These are phyloP conservation scores for Holotrichia oblita DNA, from an alignment of 1,140 invertebrate genomes.

Conservation along the genomic window DNA sequence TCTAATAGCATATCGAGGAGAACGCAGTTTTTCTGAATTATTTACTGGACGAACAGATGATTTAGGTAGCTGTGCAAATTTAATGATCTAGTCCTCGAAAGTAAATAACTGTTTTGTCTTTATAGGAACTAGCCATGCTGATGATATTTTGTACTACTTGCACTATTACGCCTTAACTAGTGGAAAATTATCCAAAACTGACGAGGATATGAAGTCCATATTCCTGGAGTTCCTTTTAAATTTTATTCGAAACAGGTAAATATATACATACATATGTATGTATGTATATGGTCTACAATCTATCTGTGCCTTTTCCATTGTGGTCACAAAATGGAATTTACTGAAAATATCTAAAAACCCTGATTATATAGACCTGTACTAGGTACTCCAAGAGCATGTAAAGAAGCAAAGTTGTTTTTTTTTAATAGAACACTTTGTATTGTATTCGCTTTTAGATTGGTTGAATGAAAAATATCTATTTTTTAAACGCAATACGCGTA, in stretches of 20 bases:
- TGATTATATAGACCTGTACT: too few species aligned
- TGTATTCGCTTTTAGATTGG: too few species aligned
- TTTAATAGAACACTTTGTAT: too few species aligned
- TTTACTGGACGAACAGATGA: background rate
- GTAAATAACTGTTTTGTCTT: background rate
- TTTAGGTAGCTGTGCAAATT: background rate
- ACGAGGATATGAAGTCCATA: constrained; percentile 8
- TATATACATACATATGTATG: background rate
- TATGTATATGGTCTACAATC: too few species aligned
- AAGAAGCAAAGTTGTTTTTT: too few species aligned
- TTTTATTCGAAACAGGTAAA: background rate
- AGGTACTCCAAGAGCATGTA: too few species aligned
- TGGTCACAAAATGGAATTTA: too few species aligned
- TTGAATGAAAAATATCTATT: too few species aligned
- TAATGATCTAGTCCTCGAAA: background rate
- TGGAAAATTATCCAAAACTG: background rate
- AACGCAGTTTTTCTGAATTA: background rate
- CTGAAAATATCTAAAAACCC: too few species aligned
- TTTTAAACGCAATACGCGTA: too few species aligned
- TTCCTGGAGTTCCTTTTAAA: background rate
- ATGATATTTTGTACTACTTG: constrained; percentile 27
- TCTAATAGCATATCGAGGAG: constrained; percentile 18
- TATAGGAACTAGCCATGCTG: background rate
- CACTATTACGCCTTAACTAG: background rate
- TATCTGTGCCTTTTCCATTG: too few species aligned